These are phyloP conservation scores for Sparidentex hasta DNA, from an alignment of 2,797 vertebrate species.

Conservation along the genomic window DNA sequence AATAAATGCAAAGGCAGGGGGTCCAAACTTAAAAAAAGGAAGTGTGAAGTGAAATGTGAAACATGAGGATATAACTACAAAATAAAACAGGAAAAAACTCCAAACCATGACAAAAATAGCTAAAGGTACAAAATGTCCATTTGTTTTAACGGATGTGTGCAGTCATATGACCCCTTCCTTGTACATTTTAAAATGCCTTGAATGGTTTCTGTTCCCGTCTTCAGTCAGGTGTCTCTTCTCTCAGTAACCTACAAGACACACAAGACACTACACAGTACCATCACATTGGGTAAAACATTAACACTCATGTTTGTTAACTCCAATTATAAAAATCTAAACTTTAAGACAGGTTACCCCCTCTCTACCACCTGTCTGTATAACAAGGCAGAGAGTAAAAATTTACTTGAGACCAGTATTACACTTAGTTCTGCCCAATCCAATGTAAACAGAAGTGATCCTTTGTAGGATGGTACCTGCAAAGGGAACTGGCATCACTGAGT, in stretches of 20 bases:
- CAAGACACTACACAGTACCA: too few species aligned
- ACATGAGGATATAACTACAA: too few species aligned
- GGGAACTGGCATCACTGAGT: not conserved
- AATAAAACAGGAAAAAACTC: too few species aligned
- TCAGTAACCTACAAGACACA: not conserved
- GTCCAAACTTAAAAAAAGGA: too few species aligned
- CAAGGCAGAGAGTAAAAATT: not conserved
- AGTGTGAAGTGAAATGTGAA: too few species aligned
- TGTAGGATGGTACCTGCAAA: not conserved
- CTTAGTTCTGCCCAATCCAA: not conserved
- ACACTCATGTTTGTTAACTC: not conserved
- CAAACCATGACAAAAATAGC: too few species aligned
- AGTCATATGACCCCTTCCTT: not conserved
- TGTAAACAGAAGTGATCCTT: not conserved
- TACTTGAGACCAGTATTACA: not conserved
- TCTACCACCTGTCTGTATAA: not conserved
- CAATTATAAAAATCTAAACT: too few species aligned
- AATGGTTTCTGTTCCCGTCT: too few species aligned
- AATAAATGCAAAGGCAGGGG: too few species aligned
- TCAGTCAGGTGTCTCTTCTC: not conserved
- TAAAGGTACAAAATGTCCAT: too few species aligned
- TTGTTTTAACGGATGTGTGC: too few species aligned
- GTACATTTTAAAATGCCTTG: not conserved
- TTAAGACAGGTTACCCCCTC: too few species aligned
- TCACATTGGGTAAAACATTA: not conserved